These are phyloP conservation scores for Lathamus discolor DNA, from an alignment of 2,113 vertebrate species.

Conservation along the genomic window DNA sequence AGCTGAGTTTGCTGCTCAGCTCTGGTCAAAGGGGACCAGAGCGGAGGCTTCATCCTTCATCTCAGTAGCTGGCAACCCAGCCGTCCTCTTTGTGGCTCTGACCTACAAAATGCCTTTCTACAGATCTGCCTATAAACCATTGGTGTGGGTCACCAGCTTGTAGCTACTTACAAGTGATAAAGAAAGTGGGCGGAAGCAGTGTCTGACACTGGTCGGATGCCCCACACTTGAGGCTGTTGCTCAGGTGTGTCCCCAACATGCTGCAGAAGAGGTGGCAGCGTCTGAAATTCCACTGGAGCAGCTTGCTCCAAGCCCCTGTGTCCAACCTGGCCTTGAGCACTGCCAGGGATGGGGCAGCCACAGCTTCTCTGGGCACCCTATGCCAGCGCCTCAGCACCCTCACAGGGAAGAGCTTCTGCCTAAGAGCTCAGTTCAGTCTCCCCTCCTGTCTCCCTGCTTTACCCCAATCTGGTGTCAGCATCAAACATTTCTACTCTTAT, in stretches of 20 bases:
- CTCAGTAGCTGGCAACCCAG: not conserved
- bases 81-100: rapidly evolving
- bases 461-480: not conserved
- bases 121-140: not conserved
- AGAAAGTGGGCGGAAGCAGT: not conserved
- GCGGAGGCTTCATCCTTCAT: not conserved
- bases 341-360: not conserved
- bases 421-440: not conserved
- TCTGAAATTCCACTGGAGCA: not conserved
- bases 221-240: rapidly evolving
- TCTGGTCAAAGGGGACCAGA: not conserved
- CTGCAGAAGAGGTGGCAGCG: not conserved
- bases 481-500: not conserved
- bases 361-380: not conserved
- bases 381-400: not conserved
- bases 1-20: not conserved
- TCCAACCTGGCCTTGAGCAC: not conserved
- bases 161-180: not conserved
- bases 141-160: not conserved
- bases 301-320: not conserved
- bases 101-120: not conserved
- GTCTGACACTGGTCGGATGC: not conserved
- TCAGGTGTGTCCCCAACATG: rapidly evolving
- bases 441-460: not conserved
- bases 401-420: not conserved